Evolutionary conservation across 2,888 invertebrate species (phyloP).

Genomic region (Fragum sueziense): DNA sequence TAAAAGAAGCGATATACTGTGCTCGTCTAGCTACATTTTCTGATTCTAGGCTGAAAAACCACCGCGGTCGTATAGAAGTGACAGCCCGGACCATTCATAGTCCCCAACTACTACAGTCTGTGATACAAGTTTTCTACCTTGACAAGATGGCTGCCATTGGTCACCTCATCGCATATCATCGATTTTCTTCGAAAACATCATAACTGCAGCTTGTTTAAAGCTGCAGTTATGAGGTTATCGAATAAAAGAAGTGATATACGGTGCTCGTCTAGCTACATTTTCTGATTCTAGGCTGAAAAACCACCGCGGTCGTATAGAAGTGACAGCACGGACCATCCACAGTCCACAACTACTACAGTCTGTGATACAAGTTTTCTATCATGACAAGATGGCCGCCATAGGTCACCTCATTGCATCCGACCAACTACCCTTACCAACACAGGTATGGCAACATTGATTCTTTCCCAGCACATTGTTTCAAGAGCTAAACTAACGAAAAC

Average conservation of each 20-base stretch:
- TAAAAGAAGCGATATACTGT: not conserved
- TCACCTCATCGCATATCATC: conserved; percentile 83
- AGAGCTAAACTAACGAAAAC: no score
- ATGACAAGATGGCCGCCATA: conserved; percentile 82
- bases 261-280: no score
- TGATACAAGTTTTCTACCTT: conserved; percentile 82
- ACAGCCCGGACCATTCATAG: conserved; percentile 83
- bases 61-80: conserved; percentile 77
- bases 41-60: conserved; percentile 76
- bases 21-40: not conserved
- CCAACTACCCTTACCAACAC: conserved; percentile 80
- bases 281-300: conserved; percentile 73
- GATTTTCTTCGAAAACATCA: conserved; percentile 77
- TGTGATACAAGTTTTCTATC: conserved; percentile 82
- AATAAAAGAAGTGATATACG: not conserved
- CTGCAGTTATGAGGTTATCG: no score
- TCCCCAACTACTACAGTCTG: conserved; percentile 82
- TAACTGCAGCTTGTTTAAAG: no score
- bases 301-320: conserved; percentile 76
- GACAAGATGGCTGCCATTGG: conserved; percentile 82
- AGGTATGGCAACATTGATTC: no score
- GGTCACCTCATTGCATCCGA: conserved; percentile 83
- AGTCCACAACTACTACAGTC: conserved; percentile 83
- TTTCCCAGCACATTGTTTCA: no score
- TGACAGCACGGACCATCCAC: conserved; percentile 83